Evolutionary conservation across 2,113 vertebrate genomes (phyloP).

Genomic region (Cettia cetti): DNA sequence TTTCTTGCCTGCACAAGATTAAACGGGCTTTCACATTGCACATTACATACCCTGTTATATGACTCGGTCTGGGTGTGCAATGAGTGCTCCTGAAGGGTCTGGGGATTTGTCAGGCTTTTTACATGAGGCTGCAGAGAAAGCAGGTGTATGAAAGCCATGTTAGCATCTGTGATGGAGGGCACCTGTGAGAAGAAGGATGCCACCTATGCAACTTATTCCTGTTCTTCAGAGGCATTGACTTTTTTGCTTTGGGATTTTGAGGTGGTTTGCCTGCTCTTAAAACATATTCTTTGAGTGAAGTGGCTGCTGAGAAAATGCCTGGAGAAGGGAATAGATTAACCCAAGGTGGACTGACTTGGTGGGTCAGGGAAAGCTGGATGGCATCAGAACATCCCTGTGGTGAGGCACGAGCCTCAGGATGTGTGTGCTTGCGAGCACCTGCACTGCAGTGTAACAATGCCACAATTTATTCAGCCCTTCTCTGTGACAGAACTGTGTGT

Average conservation of each 20-base stretch:
- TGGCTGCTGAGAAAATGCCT: background rate
- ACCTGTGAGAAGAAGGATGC: background rate
- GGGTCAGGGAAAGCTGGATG: background rate
- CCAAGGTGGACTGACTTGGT: background rate
- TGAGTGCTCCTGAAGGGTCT: background rate
- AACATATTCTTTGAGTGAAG: background rate
- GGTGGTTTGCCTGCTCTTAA: background rate
- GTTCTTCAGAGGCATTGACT: background rate
- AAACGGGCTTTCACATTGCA: background rate
- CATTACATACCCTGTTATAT: background rate
- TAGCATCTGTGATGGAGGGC: background rate
- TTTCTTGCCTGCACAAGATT: conserved; percentile 45
- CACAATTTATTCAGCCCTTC: background rate
- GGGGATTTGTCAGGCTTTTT: background rate
- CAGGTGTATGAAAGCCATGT: background rate
- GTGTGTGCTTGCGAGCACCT: background rate
- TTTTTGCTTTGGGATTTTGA: background rate
- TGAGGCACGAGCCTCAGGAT: background rate
- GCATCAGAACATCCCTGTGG: background rate
- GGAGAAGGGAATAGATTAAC: background rate
- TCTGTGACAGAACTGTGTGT: background rate
- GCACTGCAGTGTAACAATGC: background rate
- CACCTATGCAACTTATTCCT: background rate
- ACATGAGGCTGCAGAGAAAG: background rate
- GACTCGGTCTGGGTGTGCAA: background rate